Evolutionary conservation across 2,113 vertebrate species (phyloP).

Genomic region (Xiphias gladius): DNA sequence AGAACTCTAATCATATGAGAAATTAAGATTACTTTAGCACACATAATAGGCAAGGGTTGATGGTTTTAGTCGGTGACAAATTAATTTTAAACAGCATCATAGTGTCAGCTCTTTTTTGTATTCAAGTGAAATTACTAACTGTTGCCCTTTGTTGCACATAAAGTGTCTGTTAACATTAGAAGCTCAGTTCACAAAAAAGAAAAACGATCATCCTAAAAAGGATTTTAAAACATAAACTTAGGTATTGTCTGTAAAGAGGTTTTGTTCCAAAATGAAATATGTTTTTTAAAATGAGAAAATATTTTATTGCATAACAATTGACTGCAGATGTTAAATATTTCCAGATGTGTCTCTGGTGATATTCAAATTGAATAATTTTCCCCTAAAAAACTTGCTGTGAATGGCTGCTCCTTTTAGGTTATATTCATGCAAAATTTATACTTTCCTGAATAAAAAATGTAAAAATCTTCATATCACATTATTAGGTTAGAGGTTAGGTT

Average conservation of each 20-base stretch:
- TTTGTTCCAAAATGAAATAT: not conserved
- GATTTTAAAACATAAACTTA: not conserved
- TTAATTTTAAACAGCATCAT: not conserved
- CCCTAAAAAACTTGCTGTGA: not conserved
- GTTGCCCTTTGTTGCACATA: not conserved
- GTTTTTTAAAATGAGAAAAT: not conserved
- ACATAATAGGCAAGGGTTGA: not conserved
- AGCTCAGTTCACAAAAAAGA: not conserved
- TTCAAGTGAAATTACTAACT: not conserved
- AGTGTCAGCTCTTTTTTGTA: not conserved
- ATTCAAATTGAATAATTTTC: not conserved
- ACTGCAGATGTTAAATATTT: constrained; percentile 1
- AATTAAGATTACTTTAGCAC: constrained; percentile 15
- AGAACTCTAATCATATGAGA: constrained; percentile 8
- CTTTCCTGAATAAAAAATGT: not conserved
- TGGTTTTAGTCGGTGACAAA: not conserved
- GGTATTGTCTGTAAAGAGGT: constrained; percentile 7
- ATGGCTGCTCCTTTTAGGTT: constrained; percentile 1
- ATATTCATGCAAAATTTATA: not conserved
- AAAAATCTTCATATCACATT: not conserved
- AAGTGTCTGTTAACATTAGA: not conserved
- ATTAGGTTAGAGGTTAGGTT: too few species aligned
- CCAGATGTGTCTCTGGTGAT: constrained; percentile 3
- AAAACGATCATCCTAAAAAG: not conserved
- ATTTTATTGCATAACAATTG: not conserved